These are phyloP conservation scores for Danaus melanippus DNA, from an alignment of 1,140 invertebrate species.

Conservation along the genomic window DNA sequence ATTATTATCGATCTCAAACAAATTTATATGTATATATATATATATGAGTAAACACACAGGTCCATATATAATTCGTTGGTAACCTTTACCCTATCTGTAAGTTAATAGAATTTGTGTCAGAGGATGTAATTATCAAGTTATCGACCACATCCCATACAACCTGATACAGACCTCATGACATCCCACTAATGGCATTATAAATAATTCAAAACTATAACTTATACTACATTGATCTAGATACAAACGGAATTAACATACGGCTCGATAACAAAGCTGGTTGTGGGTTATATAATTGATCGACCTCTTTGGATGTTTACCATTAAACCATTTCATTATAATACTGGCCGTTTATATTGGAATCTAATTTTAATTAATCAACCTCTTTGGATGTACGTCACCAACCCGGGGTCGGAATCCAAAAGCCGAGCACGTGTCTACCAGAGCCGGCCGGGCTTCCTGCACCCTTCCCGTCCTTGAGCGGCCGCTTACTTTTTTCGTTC, in stretches of 20 bases:
- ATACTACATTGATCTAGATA: conserved; percentile 13
- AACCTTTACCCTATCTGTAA: conserved; percentile 10
- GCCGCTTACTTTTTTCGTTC: conserved; percentile 66
- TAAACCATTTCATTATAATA: not conserved
- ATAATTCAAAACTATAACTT: conserved; percentile 17
- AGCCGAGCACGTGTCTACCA: conserved; percentile 34
- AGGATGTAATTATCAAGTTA: conserved; percentile 15
- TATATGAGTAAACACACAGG: too few species aligned
- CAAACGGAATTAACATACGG: conserved; percentile 5
- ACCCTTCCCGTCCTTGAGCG: conserved; percentile 62
- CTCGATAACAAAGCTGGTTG: conserved; percentile 5
- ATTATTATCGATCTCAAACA: too few species aligned
- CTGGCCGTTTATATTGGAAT: too few species aligned
- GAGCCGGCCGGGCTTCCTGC: conserved; percentile 41
- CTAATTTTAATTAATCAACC: too few species aligned
- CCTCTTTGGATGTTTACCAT: conserved; percentile 2
- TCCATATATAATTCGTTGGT: not conserved
- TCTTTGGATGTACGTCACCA: not conserved
- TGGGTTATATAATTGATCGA: not conserved
- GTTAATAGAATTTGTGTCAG: conserved; percentile 11
- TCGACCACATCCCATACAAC: conserved; percentile 14
- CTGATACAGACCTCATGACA: not conserved
- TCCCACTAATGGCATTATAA: conserved; percentile 20
- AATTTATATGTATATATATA: too few species aligned
- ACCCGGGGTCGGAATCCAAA: conserved; percentile 27